These are phyloP conservation scores for Gnathochromis pfefferi DNA, from an alignment of 2,113 vertebrate species.

Conservation along the genomic window DNA sequence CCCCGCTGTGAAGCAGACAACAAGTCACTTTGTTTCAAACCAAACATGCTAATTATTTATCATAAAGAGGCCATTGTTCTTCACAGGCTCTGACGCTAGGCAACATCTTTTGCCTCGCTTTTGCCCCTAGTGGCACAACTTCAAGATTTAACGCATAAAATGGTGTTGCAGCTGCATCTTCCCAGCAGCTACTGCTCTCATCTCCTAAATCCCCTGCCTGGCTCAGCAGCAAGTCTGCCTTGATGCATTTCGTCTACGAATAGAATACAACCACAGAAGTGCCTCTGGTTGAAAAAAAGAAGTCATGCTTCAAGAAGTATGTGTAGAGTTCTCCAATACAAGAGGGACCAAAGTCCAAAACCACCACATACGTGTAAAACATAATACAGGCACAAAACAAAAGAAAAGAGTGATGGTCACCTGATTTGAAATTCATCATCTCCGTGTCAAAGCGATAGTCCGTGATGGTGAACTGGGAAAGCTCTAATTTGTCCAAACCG, in stretches of 20 bases:
- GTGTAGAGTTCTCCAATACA: neutral
- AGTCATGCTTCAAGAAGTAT: constrained; percentile 17
- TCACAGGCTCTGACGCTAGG: neutral
- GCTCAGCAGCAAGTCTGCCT: constrained; percentile 3
- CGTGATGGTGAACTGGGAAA: constrained; percentile 96
- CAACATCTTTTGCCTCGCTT: neutral
- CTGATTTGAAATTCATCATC: constrained; percentile 93
- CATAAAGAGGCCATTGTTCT: neutral
- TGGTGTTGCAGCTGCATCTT: neutral
- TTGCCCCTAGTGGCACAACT: neutral
- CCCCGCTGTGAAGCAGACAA: constrained; percentile 73
- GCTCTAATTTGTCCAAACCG: constrained; percentile 89
- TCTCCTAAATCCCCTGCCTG: constrained; percentile 17
- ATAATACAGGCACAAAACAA: neutral
- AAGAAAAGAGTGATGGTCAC: constrained; percentile 55
- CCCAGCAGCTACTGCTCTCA: neutral
- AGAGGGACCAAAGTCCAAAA: neutral
- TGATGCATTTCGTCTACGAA: constrained; percentile 37
- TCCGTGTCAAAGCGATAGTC: constrained; percentile 89
- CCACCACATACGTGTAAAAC: neutral
- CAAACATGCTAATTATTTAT: neutral
- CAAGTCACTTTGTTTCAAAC: neutral
- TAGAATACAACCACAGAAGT: constrained; percentile 21
- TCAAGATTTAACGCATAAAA: neutral
- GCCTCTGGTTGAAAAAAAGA: neutral